Evolutionary conservation across 2,113 vertebrate genomes (phyloP).

Genomic region (Fregata magnificens): DNA sequence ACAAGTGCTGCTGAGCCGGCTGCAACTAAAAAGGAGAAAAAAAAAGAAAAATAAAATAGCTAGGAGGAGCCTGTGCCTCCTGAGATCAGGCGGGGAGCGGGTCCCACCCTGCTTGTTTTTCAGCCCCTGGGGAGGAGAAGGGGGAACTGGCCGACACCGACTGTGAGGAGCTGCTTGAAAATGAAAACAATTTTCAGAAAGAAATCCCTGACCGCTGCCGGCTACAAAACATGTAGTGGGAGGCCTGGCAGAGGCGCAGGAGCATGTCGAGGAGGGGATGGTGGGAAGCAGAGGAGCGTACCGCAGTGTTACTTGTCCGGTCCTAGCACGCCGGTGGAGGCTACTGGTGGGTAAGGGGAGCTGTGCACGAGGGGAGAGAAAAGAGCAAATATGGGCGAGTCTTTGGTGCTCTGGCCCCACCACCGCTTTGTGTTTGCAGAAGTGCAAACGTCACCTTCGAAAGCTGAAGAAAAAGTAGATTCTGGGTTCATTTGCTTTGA

Average conservation of each 20-base stretch:
- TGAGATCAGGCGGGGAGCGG: background rate
- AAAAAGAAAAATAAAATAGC: background rate
- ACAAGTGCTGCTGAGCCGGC: background rate
- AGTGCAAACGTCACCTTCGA: fast-evolving
- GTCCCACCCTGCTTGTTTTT: conserved; percentile 26
- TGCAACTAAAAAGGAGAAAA: background rate
- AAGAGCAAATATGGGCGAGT: background rate
- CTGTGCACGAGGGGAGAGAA: background rate
- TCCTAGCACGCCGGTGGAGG: fast-evolving
- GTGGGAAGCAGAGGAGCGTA: background rate
- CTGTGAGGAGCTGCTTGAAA: background rate
- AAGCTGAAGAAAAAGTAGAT: background rate
- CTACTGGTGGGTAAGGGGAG: background rate
- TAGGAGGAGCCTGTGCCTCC: background rate
- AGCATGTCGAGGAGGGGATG: fast-evolving
- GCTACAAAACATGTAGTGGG: background rate
- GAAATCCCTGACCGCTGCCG: background rate
- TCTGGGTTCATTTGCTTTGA: background rate
- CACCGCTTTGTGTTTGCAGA: background rate
- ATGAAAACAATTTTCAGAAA: background rate
- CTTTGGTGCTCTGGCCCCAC: background rate
- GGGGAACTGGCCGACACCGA: background rate
- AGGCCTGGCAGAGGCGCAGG: background rate
- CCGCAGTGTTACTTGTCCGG: fast-evolving
- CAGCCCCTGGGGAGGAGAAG: background rate